Evolutionary conservation across 2,113 vertebrate species (phyloP).

Genomic region (Vimba vimba): DNA sequence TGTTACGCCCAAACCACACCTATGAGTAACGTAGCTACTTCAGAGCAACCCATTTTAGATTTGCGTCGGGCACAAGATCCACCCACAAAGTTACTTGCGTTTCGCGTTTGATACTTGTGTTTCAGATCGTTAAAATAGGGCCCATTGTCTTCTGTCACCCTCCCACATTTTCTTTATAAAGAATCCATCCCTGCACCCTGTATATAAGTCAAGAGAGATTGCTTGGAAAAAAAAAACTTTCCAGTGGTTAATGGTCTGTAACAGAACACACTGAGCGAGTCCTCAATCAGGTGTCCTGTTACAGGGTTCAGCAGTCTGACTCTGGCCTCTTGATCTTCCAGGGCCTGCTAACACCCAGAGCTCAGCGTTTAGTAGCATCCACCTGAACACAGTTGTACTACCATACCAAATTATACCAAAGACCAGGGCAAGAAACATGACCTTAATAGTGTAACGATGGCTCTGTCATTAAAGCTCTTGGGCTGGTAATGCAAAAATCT

Average conservation of each 20-base stretch:
- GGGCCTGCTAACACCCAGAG: background rate
- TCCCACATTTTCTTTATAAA: constrained; percentile 10
- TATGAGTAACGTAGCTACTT: too few species aligned
- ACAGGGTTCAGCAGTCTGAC: constrained; percentile 23
- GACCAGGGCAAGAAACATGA: background rate
- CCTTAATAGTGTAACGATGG: background rate
- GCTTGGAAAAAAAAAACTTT: constrained; percentile 36
- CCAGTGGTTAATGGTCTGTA: constrained; percentile 59
- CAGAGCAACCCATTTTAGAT: too few species aligned
- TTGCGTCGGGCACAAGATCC: too few species aligned
- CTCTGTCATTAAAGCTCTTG: background rate
- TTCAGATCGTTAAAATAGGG: too few species aligned
- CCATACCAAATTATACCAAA: background rate
- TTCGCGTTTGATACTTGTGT: too few species aligned
- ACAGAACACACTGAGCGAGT: constrained; percentile 49
- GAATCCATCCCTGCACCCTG: constrained; percentile 19
- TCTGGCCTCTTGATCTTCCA: background rate
- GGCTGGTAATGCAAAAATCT: background rate
- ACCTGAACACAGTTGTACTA: background rate
- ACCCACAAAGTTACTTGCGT: too few species aligned
- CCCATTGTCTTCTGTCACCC: background rate
- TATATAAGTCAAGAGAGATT: constrained; percentile 34
- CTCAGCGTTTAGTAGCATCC: background rate
- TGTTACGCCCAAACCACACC: too few species aligned
- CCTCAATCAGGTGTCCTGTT: constrained; percentile 44